These are phyloP conservation scores for Anoplophora glabripennis DNA, from an alignment of 1,140 invertebrate species.

Conservation along the genomic window DNA sequence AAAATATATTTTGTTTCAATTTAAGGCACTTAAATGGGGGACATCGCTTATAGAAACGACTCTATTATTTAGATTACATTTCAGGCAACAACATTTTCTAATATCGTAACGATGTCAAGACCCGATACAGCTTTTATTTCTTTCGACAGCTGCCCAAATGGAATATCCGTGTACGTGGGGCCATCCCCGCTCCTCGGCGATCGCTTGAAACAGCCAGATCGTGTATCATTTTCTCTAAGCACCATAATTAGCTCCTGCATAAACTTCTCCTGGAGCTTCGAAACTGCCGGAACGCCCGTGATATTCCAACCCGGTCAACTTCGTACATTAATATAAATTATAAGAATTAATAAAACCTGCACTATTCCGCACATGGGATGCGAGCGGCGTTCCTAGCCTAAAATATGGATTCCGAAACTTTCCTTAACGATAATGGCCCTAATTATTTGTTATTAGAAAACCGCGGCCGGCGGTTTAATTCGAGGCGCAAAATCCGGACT, in stretches of 20 bases:
- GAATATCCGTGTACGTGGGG: neutral
- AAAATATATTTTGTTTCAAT: too few relatives aligned
- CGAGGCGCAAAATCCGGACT: too few relatives aligned
- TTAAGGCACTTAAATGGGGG: too few relatives aligned
- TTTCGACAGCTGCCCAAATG: neutral
- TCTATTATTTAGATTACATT: neutral
- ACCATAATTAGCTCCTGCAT: conserved; percentile 19
- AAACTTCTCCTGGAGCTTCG: conserved; percentile 15
- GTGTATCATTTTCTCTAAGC: conserved; percentile 18
- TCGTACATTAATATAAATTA: conserved; percentile 36
- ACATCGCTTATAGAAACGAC: too few relatives aligned
- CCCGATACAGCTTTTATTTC: neutral
- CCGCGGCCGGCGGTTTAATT: too few relatives aligned
- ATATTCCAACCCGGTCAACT: conserved; percentile 14
- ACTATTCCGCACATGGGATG: conserved; percentile 18
- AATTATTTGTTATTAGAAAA: neutral
- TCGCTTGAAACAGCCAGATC: conserved; percentile 14
- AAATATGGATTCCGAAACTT: conserved; percentile 24
- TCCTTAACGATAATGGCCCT: conserved; percentile 2
- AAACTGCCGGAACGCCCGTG: neutral
- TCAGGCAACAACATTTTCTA: neutral
- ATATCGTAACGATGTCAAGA: conserved; percentile 1
- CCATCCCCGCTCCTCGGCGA: conserved; percentile 1
- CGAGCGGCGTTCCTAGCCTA: conserved; percentile 1
- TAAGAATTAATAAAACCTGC: conserved; percentile 35